Percentiles rank a stretch among this genome's conserved stretches.
phyloP scores from a whole-genome alignment of 2,797 vertebrate genomes.

The Odontamblyopus rebecca region DNA sequence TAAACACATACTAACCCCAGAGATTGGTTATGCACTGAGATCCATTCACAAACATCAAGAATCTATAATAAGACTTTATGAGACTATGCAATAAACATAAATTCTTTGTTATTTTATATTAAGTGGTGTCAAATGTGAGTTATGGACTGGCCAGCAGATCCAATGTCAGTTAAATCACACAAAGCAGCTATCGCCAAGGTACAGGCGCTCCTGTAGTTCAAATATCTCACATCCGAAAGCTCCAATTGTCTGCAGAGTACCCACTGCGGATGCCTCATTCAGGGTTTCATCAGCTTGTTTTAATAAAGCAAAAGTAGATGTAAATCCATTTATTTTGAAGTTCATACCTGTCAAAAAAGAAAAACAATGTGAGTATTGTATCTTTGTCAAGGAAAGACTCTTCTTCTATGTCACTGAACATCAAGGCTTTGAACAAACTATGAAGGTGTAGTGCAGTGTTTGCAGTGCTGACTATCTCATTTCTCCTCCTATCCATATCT shows the following conservation, averaged over 20 bases:
- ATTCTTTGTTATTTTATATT: neutral
- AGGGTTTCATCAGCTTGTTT: neutral
- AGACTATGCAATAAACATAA: neutral
- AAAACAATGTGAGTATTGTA: neutral
- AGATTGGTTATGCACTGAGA: neutral
- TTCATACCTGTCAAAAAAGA: neutral
- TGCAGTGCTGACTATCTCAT: neutral
- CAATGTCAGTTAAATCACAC: neutral
- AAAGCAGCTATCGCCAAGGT: slow-evolving; percentile 1
- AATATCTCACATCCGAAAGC: neutral
- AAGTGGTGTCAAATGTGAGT: neutral
- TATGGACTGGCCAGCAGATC: slow-evolving; percentile 16
- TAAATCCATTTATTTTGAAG: neutral
- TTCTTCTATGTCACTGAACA: neutral
- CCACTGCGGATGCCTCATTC: neutral
- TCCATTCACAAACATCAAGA: slow-evolving; percentile 1
- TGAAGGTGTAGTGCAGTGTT: neutral
- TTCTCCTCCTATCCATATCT: slow-evolving; percentile 16
- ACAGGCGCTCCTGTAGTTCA: neutral
- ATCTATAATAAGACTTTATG: slow-evolving; percentile 4
- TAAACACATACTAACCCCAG: neutral
- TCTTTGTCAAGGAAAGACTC: neutral
- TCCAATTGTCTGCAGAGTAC: neutral
- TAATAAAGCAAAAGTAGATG: neutral
- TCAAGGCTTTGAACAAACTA: neutral